Base-by-base conservation (phyloP, 2,113 vertebrate genomes). In the Picathartes gymnocephalus region DNA sequence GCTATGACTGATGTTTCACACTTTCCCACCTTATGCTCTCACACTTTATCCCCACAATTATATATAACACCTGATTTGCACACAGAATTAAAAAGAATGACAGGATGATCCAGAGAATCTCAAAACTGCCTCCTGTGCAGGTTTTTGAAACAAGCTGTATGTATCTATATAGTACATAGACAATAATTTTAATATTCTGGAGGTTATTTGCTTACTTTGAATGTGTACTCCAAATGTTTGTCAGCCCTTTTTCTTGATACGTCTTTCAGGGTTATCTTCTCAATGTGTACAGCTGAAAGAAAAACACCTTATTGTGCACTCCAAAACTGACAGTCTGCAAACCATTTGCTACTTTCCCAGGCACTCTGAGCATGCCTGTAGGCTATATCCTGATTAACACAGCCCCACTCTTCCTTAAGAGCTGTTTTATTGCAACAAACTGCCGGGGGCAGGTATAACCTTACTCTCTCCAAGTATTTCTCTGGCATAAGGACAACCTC, bases 281-380 rank as follows among this genome's bases (percentile, higher is more conserved):
- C 98, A 93, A 99, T 99, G 93, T 99, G 98, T 40, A 99, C 99
- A 66, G 99, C 99, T 99, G 97, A 94, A 98, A 98, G 95, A 95
- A 93, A 98, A 95, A 96, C 82, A 83, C 70, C 60, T 96, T 84
- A 97, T 6, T 74, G 47, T 44, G 57, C 25, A 84, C 16, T 19
- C 44, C 31, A 83, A n/a, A 93, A 92, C 15, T 12, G n/a, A 78
- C 64, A 85, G 27, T 45, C 73, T 65, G 28, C 53, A 92, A 91
- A 58, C 0, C 1, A 1, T 12, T 70, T 48, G 23, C 28, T 61
- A 39, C 35, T 65, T 70, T 44, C 42, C 23, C 28, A 88, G 58
- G 44, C 50, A 47, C 68, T 40, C 39, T 40, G 33, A 90, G 47
- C 73, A 83, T 13, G 16, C 33, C 30, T 33, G 6, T 12, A 50